Percentiles rank a stretch among this genome's conserved stretches.
Evolutionary conservation across 1,140 invertebrate species (phyloP).

Genomic region (Euwallacea similis): DNA sequence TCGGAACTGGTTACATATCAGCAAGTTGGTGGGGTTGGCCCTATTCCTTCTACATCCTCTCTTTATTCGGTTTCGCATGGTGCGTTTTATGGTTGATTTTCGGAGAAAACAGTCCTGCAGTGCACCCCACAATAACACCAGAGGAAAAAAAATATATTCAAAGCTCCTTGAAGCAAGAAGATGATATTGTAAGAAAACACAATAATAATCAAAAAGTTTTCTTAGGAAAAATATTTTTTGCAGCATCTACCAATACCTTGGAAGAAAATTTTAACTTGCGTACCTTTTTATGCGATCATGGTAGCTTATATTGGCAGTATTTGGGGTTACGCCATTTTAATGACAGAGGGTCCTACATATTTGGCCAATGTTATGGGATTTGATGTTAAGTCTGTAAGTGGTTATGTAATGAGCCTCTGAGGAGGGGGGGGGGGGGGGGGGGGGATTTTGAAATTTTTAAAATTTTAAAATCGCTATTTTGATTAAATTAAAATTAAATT

Average conservation of each 20-base stretch:
- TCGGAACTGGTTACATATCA: constrained; percentile 49
- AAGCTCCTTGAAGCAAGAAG: constrained; percentile 52
- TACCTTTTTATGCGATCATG: constrained; percentile 22
- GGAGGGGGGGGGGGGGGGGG: too few species aligned
- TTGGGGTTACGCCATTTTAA: constrained; percentile 90
- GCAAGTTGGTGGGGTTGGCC: constrained; percentile 27
- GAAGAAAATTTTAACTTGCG: constrained; percentile 27
- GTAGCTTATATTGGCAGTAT: constrained; percentile 83
- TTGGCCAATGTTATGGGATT: constrained; percentile 62
- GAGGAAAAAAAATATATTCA: constrained; percentile 68
- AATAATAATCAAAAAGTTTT: background rate
- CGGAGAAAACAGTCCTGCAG: constrained; percentile 17
- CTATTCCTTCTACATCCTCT: constrained; percentile 19
- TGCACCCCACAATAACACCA: constrained; percentile 39
- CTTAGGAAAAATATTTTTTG: constrained; percentile 4
- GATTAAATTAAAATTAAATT: too few species aligned
- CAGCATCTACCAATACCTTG: constrained; percentile 23
- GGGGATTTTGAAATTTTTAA: too few species aligned
- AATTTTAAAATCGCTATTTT: too few species aligned
- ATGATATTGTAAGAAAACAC: constrained; percentile 49
- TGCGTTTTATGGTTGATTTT: constrained; percentile 23
- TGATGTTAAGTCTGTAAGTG: constrained; percentile 64
- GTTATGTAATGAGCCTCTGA: background rate
- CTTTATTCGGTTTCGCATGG: constrained; percentile 2
- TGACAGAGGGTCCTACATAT: constrained; percentile 89